A percentile compares a stretch with the other conserved stretches of the same genome.
phyloP scores from a whole-genome alignment of 2,888 invertebrate species.

The Tetragonula carbonaria region DNA sequence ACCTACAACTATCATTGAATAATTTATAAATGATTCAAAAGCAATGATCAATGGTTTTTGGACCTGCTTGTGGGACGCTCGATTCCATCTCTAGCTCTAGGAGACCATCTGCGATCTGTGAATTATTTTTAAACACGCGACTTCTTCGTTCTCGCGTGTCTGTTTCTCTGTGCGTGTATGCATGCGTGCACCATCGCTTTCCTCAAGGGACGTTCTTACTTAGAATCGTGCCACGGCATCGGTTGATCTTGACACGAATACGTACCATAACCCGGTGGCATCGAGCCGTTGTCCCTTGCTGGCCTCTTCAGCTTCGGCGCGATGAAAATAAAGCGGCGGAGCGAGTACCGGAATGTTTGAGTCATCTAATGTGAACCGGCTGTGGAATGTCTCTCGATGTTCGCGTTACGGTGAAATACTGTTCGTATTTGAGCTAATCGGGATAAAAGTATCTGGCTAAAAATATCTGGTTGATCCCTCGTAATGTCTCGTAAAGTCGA shows the following conservation, averaged over 20 bases:
- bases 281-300: constrained; percentile 56
- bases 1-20: no score
- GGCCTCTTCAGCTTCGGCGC: constrained; percentile 29
- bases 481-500: no score
- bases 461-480: no score
- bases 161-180: not conserved
- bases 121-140: constrained; percentile 57
- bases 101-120: constrained; percentile 35
- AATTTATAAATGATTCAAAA: no score
- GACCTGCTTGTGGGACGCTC: no score
- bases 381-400: constrained; percentile 11
- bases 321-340: constrained; percentile 61
- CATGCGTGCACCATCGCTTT: constrained; percentile 17
- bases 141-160: not conserved
- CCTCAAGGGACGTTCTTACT: constrained; percentile 24
- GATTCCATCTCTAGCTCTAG: no score
- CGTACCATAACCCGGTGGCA: constrained; percentile 62
- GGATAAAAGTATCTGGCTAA: no score
- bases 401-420: no score
- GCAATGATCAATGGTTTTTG: no score
- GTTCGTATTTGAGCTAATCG: no score
- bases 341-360: constrained; percentile 36
- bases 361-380: constrained; percentile 33
- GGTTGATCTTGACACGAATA: constrained; percentile 79
- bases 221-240: constrained; percentile 21